phyloP scores from a whole-genome alignment of 2,797 vertebrate species.

The Neosilurus mollespiculum region DNA sequence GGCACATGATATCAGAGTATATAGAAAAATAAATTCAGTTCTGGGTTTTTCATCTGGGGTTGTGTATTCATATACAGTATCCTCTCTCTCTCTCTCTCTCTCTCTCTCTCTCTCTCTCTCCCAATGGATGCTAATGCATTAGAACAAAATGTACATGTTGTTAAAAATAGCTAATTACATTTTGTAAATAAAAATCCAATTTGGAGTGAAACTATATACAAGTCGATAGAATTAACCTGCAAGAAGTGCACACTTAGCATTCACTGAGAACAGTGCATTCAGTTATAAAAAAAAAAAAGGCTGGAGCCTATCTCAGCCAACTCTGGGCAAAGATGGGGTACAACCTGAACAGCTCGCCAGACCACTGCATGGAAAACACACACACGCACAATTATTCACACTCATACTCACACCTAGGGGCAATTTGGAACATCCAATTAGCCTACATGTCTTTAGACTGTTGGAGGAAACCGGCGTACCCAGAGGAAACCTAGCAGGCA shows the following conservation, averaged over 20 bases:
- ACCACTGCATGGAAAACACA: too few relatives aligned
- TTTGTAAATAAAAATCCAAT: constrained; percentile 18
- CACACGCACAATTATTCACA: too few relatives aligned
- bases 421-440: too few relatives aligned
- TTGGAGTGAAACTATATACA: constrained; percentile 28
- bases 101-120: background rate
- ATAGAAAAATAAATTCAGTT: constrained; percentile 22
- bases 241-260: constrained; percentile 37
- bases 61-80: background rate
- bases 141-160: constrained; percentile 29
- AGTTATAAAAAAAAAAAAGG: background rate
- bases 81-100: background rate
- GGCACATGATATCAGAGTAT: constrained; percentile 37
- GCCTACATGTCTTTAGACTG: too few relatives aligned
- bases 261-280: constrained; percentile 46
- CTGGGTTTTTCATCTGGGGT: constrained; percentile 28
- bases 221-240: constrained; percentile 35
- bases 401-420: too few relatives aligned
- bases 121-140: constrained; percentile 9
- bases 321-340: too few relatives aligned
- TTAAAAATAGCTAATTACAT: constrained; percentile 35
- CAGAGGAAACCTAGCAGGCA: too few relatives aligned
- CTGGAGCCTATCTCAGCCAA: too few relatives aligned
- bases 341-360: too few relatives aligned
- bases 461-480: too few relatives aligned